These are phyloP conservation scores for Cyclargus thomasi DNA, from an alignment of 1,140 invertebrate species.

Conservation along the genomic window DNA sequence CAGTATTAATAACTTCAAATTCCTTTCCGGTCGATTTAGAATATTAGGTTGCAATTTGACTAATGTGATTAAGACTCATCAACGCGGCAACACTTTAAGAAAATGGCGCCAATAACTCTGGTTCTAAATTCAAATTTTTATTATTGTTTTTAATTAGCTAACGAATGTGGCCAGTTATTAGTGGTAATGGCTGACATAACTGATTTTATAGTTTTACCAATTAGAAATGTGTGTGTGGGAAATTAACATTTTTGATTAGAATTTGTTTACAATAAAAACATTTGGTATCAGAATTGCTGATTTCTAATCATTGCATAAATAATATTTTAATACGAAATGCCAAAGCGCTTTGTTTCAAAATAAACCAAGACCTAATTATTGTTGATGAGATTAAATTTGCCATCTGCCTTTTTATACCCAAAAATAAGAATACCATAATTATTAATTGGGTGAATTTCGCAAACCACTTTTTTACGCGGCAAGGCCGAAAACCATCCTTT, in stretches of 20 bases:
- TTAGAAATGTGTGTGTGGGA: background rate
- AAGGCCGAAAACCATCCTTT: too few species aligned
- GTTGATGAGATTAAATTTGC: too few species aligned
- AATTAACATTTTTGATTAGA: background rate
- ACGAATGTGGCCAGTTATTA: background rate
- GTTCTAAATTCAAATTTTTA: slow-evolving; percentile 18
- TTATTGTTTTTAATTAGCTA: slow-evolving; percentile 2
- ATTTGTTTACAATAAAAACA: background rate
- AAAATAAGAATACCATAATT: too few species aligned
- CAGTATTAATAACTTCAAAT: background rate
- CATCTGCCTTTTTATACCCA: too few species aligned
- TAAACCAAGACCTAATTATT: too few species aligned
- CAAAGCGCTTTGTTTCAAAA: slow-evolving; percentile 1
- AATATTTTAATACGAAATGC: background rate
- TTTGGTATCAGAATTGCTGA: background rate
- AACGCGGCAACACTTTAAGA: background rate
- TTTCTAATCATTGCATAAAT: background rate
- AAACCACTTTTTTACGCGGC: too few species aligned
- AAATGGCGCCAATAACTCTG: slow-evolving; percentile 14
- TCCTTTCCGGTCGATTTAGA: background rate
- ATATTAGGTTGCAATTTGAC: background rate
- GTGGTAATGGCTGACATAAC: background rate
- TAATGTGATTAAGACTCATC: background rate
- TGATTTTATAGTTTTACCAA: background rate
- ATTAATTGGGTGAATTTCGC: too few species aligned